Evolutionary conservation across 1,140 invertebrate species (phyloP).

Genomic region (Manduca sexta): DNA sequence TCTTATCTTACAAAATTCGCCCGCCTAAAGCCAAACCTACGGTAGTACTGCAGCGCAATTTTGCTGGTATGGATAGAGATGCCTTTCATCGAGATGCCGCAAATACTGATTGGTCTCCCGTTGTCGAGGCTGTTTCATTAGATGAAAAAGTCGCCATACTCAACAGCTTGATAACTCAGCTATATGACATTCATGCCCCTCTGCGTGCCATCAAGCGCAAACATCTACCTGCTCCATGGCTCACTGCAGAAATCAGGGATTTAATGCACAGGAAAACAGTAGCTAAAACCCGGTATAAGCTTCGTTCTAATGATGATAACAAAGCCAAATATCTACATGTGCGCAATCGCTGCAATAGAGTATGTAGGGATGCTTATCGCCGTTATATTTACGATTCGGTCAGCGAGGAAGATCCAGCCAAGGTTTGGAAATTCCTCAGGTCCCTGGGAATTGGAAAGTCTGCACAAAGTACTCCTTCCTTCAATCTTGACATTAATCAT

Average conservation of each 20-base stretch:
- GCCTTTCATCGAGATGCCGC: neutral
- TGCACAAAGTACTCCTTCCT: too few relatives aligned
- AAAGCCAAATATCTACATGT: too few relatives aligned
- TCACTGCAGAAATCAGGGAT: neutral
- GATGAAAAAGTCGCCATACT: slow-evolving; percentile 6
- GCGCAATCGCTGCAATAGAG: too few relatives aligned
- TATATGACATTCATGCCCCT: slow-evolving; percentile 9
- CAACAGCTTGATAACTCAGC: neutral
- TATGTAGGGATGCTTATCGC: too few relatives aligned
- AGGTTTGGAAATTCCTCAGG: too few relatives aligned
- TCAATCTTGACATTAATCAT: too few relatives aligned
- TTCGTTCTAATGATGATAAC: neutral
- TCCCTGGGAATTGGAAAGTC: too few relatives aligned
- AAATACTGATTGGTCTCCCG: slow-evolving; percentile 2
- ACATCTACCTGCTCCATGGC: neutral
- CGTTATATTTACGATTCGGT: too few relatives aligned
- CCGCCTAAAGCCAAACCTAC: slow-evolving; percentile 7
- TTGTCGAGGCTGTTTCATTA: neutral
- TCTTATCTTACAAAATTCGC: slow-evolving; percentile 7
- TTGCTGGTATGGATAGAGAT: slow-evolving; percentile 2
- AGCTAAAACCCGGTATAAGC: neutral
- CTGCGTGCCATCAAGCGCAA: slow-evolving; percentile 4
- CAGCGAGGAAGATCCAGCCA: too few relatives aligned
- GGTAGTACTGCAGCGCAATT: slow-evolving; percentile 6
- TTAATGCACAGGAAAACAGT: neutral